phyloP scores from a whole-genome alignment of 2,888 invertebrate genomes.

The Lycocerus yunnanus region DNA sequence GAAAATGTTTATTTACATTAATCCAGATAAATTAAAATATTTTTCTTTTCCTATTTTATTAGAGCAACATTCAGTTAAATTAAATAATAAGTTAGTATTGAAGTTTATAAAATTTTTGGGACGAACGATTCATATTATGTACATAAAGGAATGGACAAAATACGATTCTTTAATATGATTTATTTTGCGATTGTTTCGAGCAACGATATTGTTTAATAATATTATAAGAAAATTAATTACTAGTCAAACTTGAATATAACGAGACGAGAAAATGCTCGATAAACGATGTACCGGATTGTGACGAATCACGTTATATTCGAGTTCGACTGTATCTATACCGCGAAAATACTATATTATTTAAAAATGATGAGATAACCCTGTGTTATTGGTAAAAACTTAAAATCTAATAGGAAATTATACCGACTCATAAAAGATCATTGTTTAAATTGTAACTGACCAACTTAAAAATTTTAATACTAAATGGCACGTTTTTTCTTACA shows the following conservation, averaged over 20 bases:
- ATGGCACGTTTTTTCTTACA: conserved; percentile 15
- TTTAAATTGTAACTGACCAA: conserved; percentile 35
- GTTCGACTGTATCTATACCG: conserved; percentile 12
- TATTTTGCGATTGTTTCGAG: background rate
- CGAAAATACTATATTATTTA: conserved; percentile 24
- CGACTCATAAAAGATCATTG: conserved; percentile 35
- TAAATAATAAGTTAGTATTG: conserved; percentile 2
- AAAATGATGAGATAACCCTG: conserved; percentile 51
- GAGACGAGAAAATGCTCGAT: background rate
- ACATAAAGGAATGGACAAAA: background rate
- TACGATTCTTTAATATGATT: background rate
- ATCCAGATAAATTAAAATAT: background rate
- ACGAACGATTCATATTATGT: conserved; percentile 7
- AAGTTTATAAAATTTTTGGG: conserved; percentile 11
- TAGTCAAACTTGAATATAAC: background rate
- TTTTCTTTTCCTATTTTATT: background rate
- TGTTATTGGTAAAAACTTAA: conserved; percentile 37
- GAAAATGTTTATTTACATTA: conserved; percentile 17
- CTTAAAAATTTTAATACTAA: conserved; percentile 2
- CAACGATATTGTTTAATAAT: background rate
- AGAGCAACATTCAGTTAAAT: background rate
- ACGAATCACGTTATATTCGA: conserved; percentile 1
- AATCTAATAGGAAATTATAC: conserved; percentile 41
- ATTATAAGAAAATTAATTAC: background rate
- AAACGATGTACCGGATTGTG: background rate